Base-by-base conservation (phyloP, 2,113 vertebrate species). In the Candoia aspera region DNA sequence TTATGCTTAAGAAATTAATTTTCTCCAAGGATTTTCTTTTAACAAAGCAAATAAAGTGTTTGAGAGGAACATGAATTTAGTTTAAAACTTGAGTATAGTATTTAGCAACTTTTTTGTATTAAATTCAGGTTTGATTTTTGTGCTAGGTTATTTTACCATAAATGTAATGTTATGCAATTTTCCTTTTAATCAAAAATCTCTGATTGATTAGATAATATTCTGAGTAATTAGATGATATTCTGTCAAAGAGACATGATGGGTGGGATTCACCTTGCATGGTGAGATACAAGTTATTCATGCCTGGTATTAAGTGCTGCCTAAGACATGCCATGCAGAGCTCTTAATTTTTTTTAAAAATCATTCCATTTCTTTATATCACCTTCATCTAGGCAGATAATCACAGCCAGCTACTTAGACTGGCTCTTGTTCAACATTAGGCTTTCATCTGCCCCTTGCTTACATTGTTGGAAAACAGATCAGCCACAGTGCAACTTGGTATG, bases 341-440 rank as follows among this genome's bases (percentile, higher is more conserved):
- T 88, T 49, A 58, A 54, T 55, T 49, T 8, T 79, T 0, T 0
- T 6, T 3, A 59, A 68, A 79, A 73, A 55, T 15, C 53, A 91
- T 88, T 88, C 86, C 86, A 33, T 88, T 88, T 55, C 64, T 88
- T 87, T 88, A 12, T 46, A 79, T 92, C 91, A 33, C 60, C 42
- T 60, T 73, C 55, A 73, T 88, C 88, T 89, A 58, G 54, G 62
- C 57, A 92, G 59, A 84, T 60, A 89, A 84, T 89, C 73, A 55
- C 64, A 91, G 8, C 84, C 84, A 84, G n/a, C 24, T 21, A 15
- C 21, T 88, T 46, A 53, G 68, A 62, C 29, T 29, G 8, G 46
- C 21, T 84, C 29, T 62, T 62, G 8, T 8, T 42, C 64, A 59
- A 53, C 26, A n/a, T 42, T 29, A 84, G 19, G 17, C 21, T 88